Percentiles rank a stretch among this genome's conserved stretches.
Evolutionary conservation across 2,113 vertebrate genomes (phyloP).

Genomic region (Atlantisia rogersi): DNA sequence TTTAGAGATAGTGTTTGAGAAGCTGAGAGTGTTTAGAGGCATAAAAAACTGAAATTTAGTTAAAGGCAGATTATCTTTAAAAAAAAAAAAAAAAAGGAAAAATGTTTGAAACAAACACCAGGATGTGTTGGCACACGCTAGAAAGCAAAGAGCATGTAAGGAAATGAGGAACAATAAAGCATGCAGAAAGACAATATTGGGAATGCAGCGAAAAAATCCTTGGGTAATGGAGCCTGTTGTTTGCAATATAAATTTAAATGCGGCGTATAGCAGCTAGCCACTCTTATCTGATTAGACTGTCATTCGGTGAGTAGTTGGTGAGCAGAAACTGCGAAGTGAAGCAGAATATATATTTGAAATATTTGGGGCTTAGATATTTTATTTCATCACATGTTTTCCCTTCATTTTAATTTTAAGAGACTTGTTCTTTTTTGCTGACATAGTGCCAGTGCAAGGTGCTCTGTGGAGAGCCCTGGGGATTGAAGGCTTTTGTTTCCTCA

Average conservation of each 20-base stretch:
- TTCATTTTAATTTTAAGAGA: conserved; percentile 56
- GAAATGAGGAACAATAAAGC: conserved; percentile 17
- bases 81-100: neutral
- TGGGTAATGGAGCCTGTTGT: conserved; percentile 78
- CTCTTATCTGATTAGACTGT: conserved; percentile 68
- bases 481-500: conserved; percentile 4
- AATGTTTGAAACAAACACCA: neutral
- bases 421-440: neutral
- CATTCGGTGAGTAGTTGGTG: conserved; percentile 46
- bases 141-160: neutral
- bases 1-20: neutral
- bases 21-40: neutral
- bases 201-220: conserved; percentile 70
- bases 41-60: neutral
- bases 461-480: neutral
- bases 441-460: neutral
- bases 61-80: neutral
- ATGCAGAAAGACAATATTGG: conserved; percentile 52
- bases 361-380: conserved; percentile 32
- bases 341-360: conserved; percentile 70
- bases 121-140: neutral
- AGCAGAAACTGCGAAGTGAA: conserved; percentile 61
- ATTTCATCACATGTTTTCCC: conserved; percentile 41
- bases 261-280: neutral
- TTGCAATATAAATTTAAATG: conserved; percentile 82